Percentiles rank a stretch among this genome's conserved stretches.
phyloP scores from a whole-genome alignment of 1,140 invertebrate genomes.

The Bombus polaris region DNA sequence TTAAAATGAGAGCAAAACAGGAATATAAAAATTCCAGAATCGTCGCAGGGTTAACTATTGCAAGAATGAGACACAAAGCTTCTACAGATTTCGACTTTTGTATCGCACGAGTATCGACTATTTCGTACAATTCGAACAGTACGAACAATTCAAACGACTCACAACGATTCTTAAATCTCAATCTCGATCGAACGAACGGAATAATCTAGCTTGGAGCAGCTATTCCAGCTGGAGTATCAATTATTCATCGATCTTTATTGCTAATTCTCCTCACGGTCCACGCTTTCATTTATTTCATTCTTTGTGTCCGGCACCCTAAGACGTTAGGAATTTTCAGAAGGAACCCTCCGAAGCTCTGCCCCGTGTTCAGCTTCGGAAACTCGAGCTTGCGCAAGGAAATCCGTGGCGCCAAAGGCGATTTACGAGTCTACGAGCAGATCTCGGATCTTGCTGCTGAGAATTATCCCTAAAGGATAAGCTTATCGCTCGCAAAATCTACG shows the following conservation, averaged over 20 bases:
- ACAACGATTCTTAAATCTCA: too few species aligned
- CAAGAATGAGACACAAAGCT: too few species aligned
- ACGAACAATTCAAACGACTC: too few species aligned
- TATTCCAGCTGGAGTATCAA: slow-evolving; percentile 21
- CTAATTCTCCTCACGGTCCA: slow-evolving; percentile 32
- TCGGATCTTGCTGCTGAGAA: background rate
- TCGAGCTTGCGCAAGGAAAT: slow-evolving; percentile 41
- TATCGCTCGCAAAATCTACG: slow-evolving; percentile 49
- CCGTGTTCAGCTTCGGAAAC: slow-evolving; percentile 23
- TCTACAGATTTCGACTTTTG: too few species aligned
- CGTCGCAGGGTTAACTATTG: too few species aligned
- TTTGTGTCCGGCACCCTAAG: background rate
- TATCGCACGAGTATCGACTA: too few species aligned
- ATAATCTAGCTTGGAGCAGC: too few species aligned
- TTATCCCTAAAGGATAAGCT: slow-evolving; percentile 57
- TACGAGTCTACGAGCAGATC: slow-evolving; percentile 36
- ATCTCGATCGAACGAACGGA: too few species aligned
- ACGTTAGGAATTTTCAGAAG: background rate
- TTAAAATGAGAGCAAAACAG: too few species aligned
- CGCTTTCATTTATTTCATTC: background rate
- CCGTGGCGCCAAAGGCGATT: slow-evolving; percentile 49
- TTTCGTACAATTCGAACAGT: too few species aligned
- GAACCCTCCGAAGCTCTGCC: background rate
- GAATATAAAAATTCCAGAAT: too few species aligned
- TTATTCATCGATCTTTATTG: slow-evolving; percentile 43